phyloP scores from a whole-genome alignment of 2,888 invertebrate genomes.

The Spicauda simplicius region DNA sequence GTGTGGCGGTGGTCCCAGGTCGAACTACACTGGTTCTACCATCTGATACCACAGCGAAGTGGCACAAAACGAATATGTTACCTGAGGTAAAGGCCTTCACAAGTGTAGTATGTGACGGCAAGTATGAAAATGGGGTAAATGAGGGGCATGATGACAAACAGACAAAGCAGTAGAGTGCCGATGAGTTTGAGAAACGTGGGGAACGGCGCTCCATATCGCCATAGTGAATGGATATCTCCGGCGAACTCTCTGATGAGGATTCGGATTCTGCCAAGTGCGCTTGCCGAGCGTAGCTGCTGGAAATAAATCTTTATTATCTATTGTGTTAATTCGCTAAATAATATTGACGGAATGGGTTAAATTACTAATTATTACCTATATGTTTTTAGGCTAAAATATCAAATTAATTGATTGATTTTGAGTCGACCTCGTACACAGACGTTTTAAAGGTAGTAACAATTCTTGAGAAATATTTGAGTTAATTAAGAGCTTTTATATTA shows the following conservation, averaged over 20 bases:
- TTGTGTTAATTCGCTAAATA: too few relatives aligned
- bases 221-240: constrained; percentile 67
- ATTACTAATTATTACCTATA: too few relatives aligned
- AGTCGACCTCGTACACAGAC: too few relatives aligned
- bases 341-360: too few relatives aligned
- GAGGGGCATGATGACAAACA: constrained; percentile 68
- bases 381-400: too few relatives aligned
- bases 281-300: constrained; percentile 69
- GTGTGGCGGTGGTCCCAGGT: too few relatives aligned
- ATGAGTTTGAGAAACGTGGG: constrained; percentile 79
- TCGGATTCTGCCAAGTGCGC: constrained; percentile 62
- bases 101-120: constrained; percentile 66
- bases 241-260: constrained; percentile 67
- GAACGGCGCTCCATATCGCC: constrained; percentile 79
- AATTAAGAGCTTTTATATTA: too few relatives aligned
- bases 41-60: too few relatives aligned
- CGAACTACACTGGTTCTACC: too few relatives aligned
- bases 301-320: constrained; percentile 31
- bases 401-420: too few relatives aligned
- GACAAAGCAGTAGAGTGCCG: constrained; percentile 68
- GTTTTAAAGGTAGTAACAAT: too few relatives aligned
- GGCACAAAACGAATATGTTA: constrained; percentile 41
- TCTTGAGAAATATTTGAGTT: too few relatives aligned
- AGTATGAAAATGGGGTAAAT: constrained; percentile 70
- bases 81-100: constrained; percentile 72